phyloP scores from a whole-genome alignment of 2,113 vertebrate genomes.

The Hippocampus comes region DNA sequence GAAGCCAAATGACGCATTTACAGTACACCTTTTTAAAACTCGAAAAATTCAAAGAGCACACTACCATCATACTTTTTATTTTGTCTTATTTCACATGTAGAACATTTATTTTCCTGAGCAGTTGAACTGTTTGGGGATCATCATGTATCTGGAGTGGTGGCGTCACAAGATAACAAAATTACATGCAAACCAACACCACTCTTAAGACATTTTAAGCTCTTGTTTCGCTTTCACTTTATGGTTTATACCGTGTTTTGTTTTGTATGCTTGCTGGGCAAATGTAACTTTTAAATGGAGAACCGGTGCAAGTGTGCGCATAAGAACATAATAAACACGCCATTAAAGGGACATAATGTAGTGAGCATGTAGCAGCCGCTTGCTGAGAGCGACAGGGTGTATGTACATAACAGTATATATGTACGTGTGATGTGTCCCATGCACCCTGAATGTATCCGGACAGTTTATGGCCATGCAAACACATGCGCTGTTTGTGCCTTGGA shows the following conservation, averaged over 20 bases:
- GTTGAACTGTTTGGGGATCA: conserved; percentile 61
- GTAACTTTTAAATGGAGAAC: conserved; percentile 25
- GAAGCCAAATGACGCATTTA: not conserved
- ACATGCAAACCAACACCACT: conserved; percentile 5
- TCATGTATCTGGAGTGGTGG: not conserved
- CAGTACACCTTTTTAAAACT: not conserved
- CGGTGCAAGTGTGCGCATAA: conserved; percentile 14
- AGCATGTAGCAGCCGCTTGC: conserved; percentile 55
- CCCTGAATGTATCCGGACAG: conserved; percentile 69
- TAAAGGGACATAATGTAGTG: conserved; percentile 10
- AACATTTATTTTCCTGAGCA: conserved; percentile 48
- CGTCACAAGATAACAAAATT: not conserved
- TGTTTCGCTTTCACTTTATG: not conserved
- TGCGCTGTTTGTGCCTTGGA: conserved; percentile 73
- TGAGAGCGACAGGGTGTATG: conserved; percentile 38
- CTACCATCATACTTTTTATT: not conserved
- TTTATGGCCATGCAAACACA: conserved; percentile 66
- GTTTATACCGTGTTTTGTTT: conserved; percentile 14
- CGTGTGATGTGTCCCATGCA: conserved; percentile 46
- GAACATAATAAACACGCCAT: not conserved
- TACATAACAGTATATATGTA: conserved; percentile 20
- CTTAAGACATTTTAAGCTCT: conserved; percentile 20
- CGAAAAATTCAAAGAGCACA: not conserved
- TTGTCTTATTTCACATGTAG: not conserved
- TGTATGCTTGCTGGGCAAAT: conserved; percentile 21